Evolutionary conservation across 2,888 invertebrate genomes (phyloP).

Genomic region (Caenorhabditis sp.): DNA sequence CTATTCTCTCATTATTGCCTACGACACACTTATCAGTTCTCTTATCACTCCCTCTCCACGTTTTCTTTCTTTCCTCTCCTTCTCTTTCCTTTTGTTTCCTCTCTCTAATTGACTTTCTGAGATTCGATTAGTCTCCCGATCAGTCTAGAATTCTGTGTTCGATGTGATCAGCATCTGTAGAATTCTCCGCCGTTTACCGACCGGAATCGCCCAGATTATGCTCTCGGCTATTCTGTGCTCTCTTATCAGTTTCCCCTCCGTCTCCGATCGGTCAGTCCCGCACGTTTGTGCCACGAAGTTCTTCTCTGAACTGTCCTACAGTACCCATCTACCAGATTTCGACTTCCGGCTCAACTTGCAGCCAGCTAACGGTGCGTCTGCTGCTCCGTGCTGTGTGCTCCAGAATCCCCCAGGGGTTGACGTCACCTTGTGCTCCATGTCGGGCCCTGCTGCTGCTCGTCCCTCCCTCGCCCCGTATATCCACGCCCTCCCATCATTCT

Average conservation of each 20-base stretch:
- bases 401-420: slow-evolving; percentile 54
- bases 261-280: background rate
- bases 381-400: slow-evolving; percentile 47
- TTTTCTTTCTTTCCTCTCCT: slow-evolving; percentile 9
- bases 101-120: background rate
- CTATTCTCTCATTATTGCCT: slow-evolving; percentile 45
- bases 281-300: background rate
- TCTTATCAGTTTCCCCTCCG: slow-evolving; percentile 5
- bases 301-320: slow-evolving; percentile 17
- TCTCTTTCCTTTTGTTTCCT: background rate
- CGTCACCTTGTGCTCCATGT: slow-evolving; percentile 43
- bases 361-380: slow-evolving; percentile 11
- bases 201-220: too few species aligned
- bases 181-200: background rate
- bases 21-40: slow-evolving; percentile 22
- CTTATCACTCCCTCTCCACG: slow-evolving; percentile 54
- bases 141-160: background rate
- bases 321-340: slow-evolving; percentile 28
- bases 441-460: slow-evolving; percentile 27
- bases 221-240: slow-evolving; percentile 10
- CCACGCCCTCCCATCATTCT: slow-evolving; percentile 45
- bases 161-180: too few species aligned
- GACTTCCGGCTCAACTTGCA: slow-evolving; percentile 11
- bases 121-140: background rate
- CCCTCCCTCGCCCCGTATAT: slow-evolving; percentile 32